Evolutionary conservation across 2,797 vertebrate genomes (phyloP).

Genomic region (Eulemur mongoz): DNA sequence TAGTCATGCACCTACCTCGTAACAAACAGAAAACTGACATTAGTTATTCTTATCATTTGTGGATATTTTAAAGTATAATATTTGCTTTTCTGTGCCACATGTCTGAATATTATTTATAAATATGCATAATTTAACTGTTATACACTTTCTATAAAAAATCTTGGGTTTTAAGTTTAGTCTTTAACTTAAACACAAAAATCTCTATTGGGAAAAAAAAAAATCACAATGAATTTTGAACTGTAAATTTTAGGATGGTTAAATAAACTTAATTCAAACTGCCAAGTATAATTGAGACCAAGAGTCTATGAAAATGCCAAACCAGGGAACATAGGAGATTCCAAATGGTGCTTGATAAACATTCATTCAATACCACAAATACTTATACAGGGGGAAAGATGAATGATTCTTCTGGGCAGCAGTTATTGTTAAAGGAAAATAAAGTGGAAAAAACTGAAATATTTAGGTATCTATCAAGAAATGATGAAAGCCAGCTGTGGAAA

Average conservation of each 20-base stretch:
- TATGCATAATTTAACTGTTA: not conserved
- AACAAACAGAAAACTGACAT: slow-evolving; percentile 20
- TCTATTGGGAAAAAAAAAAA: not conserved
- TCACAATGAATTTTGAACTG: slow-evolving; percentile 25
- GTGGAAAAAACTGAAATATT: slow-evolving; percentile 73
- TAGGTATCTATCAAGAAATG: slow-evolving; percentile 70
- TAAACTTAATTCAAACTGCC: slow-evolving; percentile 39
- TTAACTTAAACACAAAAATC: slow-evolving; percentile 12
- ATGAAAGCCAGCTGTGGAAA: slow-evolving; percentile 74
- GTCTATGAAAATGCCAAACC: slow-evolving; percentile 35
- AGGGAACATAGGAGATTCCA: slow-evolving; percentile 26
- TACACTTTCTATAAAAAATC: not conserved
- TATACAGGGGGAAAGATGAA: slow-evolving; percentile 20
- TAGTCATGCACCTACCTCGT: not conserved
- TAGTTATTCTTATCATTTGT: not conserved
- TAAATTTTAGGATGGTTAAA: slow-evolving; percentile 29
- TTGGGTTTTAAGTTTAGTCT: slow-evolving; percentile 25
- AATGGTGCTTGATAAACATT: not conserved
- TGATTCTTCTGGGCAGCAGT: slow-evolving; percentile 50
- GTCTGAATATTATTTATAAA: slow-evolving; percentile 48
- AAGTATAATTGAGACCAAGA: slow-evolving; percentile 25
- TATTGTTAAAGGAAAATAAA: slow-evolving; percentile 72
- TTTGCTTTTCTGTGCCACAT: slow-evolving; percentile 18
- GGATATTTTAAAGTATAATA: slow-evolving; percentile 32
- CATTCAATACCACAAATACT: slow-evolving; percentile 27